Evolutionary conservation across 2,797 vertebrate species (phyloP).

Genomic region (Clarias laeviceps): DNA sequence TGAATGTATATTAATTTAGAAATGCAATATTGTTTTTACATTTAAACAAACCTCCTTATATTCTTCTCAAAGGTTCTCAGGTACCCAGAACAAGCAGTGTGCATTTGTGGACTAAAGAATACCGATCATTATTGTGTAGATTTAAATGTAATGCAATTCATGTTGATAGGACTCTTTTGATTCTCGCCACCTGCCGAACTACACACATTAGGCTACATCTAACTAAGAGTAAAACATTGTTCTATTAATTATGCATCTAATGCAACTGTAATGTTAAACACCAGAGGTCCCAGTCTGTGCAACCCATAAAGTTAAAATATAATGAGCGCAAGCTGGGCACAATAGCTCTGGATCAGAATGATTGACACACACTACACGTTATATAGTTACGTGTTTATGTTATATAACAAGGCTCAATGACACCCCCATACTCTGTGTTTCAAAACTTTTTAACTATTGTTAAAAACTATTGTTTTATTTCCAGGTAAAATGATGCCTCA

Average conservation of each 20-base stretch:
- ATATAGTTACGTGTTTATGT: neutral
- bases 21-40: neutral
- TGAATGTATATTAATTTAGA: neutral
- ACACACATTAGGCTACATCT: neutral
- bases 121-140: neutral
- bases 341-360: neutral
- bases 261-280: neutral
- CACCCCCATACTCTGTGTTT: neutral
- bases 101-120: neutral
- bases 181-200: neutral
- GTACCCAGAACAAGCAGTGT: neutral
- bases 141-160: neutral
- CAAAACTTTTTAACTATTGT: neutral
- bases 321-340: neutral
- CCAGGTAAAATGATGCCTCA: neutral
- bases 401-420: neutral
- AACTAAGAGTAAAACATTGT: neutral
- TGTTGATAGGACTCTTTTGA: neutral
- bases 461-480: neutral
- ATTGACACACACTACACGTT: neutral
- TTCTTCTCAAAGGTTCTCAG: neutral
- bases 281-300: neutral
- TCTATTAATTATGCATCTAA: conserved; percentile 1
- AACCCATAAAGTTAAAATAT: neutral
- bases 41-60: neutral